phyloP scores from a whole-genome alignment of 1,140 invertebrate genomes.

The Aphelinus certus region DNA sequence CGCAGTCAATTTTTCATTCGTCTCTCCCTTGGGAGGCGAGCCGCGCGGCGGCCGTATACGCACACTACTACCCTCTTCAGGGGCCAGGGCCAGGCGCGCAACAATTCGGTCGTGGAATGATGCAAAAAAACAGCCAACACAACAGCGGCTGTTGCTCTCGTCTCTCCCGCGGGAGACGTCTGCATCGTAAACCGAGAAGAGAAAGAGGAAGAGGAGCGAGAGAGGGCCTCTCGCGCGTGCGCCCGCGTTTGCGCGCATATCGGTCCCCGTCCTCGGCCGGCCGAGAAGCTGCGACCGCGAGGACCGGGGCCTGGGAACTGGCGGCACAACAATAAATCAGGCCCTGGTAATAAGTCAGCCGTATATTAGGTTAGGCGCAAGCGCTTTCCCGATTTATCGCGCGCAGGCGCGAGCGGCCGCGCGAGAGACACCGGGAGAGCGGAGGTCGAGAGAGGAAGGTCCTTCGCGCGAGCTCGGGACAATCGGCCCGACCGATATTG shows the following conservation, averaged over 20 bases:
- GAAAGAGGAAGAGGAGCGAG: background rate
- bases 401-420: too few relatives aligned
- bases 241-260: too few relatives aligned
- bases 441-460: background rate
- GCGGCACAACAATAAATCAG: constrained; percentile 40
- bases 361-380: constrained; percentile 36
- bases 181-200: constrained; percentile 16
- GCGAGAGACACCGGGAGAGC: background rate
- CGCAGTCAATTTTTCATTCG: constrained; percentile 16
- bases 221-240: background rate
- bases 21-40: background rate
- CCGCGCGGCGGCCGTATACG: too few relatives aligned
- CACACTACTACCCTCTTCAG: too few relatives aligned
- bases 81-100: background rate
- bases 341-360: constrained; percentile 38
- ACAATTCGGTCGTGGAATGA: background rate
- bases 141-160: background rate
- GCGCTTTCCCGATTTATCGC: constrained; percentile 28
- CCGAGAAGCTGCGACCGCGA: background rate
- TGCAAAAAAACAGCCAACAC: constrained; percentile 16
- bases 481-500: constrained; percentile 50
- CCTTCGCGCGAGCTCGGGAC: constrained; percentile 27
- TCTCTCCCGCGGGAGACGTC: background rate
- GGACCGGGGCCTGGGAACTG: background rate
- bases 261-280: too few relatives aligned